Base-by-base conservation (phyloP, 2,113 vertebrate species). In the Zosterops hypoxanthus region DNA sequence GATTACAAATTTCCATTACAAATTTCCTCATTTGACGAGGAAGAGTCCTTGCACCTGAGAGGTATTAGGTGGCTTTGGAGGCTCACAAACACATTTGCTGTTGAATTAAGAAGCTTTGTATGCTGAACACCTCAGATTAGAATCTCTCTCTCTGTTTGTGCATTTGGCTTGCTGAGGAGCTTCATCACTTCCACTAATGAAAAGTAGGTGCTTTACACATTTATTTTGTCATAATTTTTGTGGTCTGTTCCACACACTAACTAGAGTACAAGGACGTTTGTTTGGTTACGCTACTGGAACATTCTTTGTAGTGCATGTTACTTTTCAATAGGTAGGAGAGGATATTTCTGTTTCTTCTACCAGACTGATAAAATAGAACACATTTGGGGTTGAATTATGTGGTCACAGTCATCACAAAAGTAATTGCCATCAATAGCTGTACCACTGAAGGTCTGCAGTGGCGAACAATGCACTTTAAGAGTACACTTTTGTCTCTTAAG, bases 291-390 rank as follows among this genome's bases (percentile, higher is more conserved):
- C 68, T 90, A 23, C 73, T 46, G 36, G 75, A 81, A 91, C 28
- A 46, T 85, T 96, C 90, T 96, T 95, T 96, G 75, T 77, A 94
- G 53, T 73, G 63, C 29, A 69, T 47, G 75, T 91, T 96, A 70
- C 79, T 95, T 92, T 94, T 97, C 91, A 95, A 92, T 97, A 96
- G 97, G 96, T 55, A 79, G 50, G 65, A 95, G 60, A 95, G 63
- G 70, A 92, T 93, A 80, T 93, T 81, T 79, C 89, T 95, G 59
- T 94, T 96, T 91, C 56, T 83, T 94, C 84, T 96, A 97, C 96
- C 91, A 95, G 77, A 61, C 36, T 92, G 85, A 96, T 97, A 96
- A 97, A 97, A 97, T 96, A 94, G 96, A 97, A 90, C 95, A 94
- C 88, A 95, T 97, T 97, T 96, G 53, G 55, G 41, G 20, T 76